A percentile compares a stretch with the other conserved stretches of the same genome.
These are phyloP conservation scores for Anastrepha obliqua DNA, from an alignment of 1,140 invertebrate genomes.

Conservation along the genomic window DNA sequence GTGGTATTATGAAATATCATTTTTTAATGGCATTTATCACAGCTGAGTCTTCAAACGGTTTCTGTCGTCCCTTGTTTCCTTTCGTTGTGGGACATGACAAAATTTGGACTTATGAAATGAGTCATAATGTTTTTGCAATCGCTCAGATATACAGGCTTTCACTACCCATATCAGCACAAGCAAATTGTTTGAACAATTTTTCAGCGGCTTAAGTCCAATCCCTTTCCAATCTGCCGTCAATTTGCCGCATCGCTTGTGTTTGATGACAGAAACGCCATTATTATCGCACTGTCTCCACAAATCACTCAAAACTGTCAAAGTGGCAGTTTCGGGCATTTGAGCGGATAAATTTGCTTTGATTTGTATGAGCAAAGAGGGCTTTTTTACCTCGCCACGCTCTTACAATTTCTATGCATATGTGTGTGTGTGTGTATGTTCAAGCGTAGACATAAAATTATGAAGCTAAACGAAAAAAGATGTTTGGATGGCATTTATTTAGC, in stretches of 20 bases:
- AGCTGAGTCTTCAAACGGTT: too few species aligned
- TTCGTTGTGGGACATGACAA: too few species aligned
- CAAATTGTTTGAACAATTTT: background rate
- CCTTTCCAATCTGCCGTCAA: background rate
- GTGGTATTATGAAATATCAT: too few species aligned
- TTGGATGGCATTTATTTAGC: background rate
- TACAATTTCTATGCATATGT: background rate
- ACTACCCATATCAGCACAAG: too few species aligned
- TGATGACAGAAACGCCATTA: conserved; percentile 48
- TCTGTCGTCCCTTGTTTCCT: too few species aligned
- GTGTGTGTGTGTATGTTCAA: background rate
- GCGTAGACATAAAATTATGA: conserved; percentile 43
- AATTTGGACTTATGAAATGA: too few species aligned
- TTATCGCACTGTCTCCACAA: conserved; percentile 48
- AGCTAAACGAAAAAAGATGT: conserved; percentile 1
- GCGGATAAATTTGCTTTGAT: conserved; percentile 49
- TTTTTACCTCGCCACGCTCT: background rate
- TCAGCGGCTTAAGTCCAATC: background rate
- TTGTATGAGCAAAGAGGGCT: conserved; percentile 4
- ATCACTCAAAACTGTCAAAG: conserved; percentile 50
- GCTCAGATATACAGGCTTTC: too few species aligned
- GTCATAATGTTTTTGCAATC: too few species aligned
- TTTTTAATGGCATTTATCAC: too few species aligned
- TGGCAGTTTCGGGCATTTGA: conserved; percentile 48
- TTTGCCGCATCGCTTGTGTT: conserved; percentile 23